Evolutionary conservation across 2,113 vertebrate species (phyloP).

Genomic region (Pangasianodon hypophthalmus): DNA sequence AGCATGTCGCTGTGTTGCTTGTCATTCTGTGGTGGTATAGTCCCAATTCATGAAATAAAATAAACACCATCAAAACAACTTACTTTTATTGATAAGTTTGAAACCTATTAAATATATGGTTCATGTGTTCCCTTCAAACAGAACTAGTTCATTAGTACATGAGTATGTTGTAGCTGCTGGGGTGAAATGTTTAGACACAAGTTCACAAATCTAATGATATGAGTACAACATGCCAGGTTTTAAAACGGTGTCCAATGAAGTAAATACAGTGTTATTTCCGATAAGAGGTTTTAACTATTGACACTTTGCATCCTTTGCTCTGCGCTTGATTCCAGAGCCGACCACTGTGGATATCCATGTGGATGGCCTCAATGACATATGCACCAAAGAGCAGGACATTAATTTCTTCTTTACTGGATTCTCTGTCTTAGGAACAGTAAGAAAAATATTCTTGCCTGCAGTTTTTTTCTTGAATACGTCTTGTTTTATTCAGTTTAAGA

Average conservation of each 20-base stretch:
- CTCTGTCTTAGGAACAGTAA: slow-evolving; percentile 90
- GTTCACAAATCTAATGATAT: neutral
- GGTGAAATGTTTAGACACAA: neutral
- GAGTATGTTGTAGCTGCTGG: neutral
- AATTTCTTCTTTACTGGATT: slow-evolving; percentile 98
- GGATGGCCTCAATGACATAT: slow-evolving; percentile 92
- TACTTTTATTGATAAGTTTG: neutral
- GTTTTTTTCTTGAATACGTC: neutral
- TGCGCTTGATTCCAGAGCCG: slow-evolving; percentile 77
- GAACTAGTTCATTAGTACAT: neutral
- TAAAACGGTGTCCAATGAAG: neutral
- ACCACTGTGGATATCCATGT: slow-evolving; percentile 92
- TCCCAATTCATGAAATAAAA: neutral
- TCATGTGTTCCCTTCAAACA: neutral
- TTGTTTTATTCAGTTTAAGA: neutral
- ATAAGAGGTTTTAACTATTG: neutral
- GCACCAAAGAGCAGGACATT: slow-evolving; percentile 95
- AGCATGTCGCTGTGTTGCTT: neutral
- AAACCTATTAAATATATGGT: neutral
- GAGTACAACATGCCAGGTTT: neutral
- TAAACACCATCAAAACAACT: neutral
- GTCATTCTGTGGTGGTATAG: neutral
- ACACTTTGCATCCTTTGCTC: neutral
- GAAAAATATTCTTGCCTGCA: neutral
- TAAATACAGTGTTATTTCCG: neutral